Conservation (phyloP, 2,888 invertebrate species). For the Spisula subtruncata region DNA sequence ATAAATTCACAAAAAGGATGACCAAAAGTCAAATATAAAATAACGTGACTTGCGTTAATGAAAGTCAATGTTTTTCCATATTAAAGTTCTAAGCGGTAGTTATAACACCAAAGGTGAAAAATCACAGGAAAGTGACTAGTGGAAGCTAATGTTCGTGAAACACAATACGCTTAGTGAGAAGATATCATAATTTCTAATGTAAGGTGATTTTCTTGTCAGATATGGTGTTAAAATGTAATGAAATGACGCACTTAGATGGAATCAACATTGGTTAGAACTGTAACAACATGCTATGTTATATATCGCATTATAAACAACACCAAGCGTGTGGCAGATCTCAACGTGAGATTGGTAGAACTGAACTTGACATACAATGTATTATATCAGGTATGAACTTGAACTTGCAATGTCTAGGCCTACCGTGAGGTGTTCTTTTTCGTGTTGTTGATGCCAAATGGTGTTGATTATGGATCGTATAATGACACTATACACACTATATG, state of each 20-base stretch:
- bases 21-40: too few relatives aligned
- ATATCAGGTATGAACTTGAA: constrained; percentile 5
- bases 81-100: neutral
- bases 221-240: constrained; percentile 3
- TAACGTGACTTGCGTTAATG: too few relatives aligned
- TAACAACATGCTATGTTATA: neutral
- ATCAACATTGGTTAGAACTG: neutral
- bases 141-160: neutral
- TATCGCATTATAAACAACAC: neutral
- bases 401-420: neutral
- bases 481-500: neutral
- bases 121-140: neutral
- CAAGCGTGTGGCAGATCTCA: neutral
- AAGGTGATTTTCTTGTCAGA: constrained; percentile 1
- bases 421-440: too few relatives aligned
- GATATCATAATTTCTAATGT: neutral
- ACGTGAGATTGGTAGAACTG: neutral
- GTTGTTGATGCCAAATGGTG: neutral
- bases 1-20: too few relatives aligned
- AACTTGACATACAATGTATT: neutral
- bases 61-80: neutral
- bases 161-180: neutral
- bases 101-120: neutral
- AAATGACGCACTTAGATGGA: neutral
- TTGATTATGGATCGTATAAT: neutral